Percentiles rank a stretch among this genome's conserved stretches.
These are phyloP conservation scores for Labeo rohita DNA, from an alignment of 2,113 vertebrate species.

Conservation along the genomic window DNA sequence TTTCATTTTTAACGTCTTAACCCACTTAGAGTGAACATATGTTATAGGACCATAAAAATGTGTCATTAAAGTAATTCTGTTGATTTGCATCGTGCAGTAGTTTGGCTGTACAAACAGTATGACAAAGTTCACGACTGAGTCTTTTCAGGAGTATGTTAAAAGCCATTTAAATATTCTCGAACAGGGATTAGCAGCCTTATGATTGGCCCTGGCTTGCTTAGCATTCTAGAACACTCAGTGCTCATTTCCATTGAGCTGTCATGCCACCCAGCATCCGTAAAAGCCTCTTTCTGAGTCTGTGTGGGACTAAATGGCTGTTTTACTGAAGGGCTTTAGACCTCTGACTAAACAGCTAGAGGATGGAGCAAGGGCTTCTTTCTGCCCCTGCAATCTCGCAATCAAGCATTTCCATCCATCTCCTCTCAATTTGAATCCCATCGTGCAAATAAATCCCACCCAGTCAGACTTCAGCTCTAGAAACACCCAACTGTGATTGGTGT, in stretches of 20 bases:
- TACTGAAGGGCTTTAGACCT: neutral
- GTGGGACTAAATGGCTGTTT: neutral
- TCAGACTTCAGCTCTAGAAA: neutral
- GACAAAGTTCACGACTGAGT: neutral
- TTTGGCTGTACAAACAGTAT: neutral
- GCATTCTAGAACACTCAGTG: slow-evolving; percentile 15
- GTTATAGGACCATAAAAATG: neutral
- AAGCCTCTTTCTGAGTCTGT: slow-evolving; percentile 4
- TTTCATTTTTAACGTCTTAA: neutral
- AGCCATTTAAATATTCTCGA: neutral
- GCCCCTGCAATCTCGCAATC: neutral
- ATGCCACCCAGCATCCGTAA: slow-evolving; percentile 17
- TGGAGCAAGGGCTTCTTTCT: slow-evolving; percentile 10
- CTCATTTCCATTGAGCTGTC: neutral
- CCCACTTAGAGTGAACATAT: neutral
- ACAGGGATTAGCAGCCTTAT: neutral
- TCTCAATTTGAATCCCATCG: neutral
- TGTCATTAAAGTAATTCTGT: neutral
- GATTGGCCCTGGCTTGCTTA: neutral
- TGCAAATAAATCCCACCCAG: slow-evolving; percentile 11
- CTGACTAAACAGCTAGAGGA: neutral
- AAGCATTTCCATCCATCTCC: neutral
- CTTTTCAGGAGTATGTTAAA: slow-evolving; percentile 5
- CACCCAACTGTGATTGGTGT: neutral
- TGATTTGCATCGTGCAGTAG: neutral